Evolutionary conservation across 37 sponge, comb jelly and placozoan genomes (phyloP).

Genomic region (Lycopodina hypogea): DNA sequence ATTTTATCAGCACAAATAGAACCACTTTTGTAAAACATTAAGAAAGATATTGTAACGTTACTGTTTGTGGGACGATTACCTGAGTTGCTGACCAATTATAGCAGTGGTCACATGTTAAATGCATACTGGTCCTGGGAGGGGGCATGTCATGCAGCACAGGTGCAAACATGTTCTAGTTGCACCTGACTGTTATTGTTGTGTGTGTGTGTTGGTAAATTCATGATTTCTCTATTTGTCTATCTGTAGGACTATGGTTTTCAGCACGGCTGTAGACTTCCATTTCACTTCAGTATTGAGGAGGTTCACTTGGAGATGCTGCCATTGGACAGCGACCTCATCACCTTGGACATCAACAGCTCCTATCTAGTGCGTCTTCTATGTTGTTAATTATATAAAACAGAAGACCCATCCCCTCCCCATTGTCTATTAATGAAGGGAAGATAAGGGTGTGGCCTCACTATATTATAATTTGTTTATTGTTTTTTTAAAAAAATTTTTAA

Average conservation of each 20-base stretch:
- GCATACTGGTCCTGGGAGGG: no score
- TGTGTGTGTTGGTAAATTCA: neutral
- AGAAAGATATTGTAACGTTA: no score
- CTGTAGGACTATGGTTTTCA: constrained; percentile 19
- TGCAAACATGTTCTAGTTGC: no score
- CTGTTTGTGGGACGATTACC: no score
- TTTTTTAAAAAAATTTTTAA: no score
- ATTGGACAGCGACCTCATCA: constrained; percentile 84
- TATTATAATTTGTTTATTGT: neutral
- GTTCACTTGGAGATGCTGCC: constrained; percentile 81
- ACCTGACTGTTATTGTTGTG: neutral
- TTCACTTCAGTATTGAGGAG: constrained; percentile 56
- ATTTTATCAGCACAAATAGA: no score
- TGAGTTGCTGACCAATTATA: no score
- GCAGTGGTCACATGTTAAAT: no score
- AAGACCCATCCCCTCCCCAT: neutral
- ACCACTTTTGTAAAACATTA: no score
- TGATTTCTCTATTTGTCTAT: neutral
- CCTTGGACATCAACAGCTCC: constrained; percentile 65
- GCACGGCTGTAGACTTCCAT: neutral
- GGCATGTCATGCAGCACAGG: no score
- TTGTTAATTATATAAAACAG: neutral
- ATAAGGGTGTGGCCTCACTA: neutral
- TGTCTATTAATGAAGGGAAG: neutral
- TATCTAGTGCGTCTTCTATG: constrained; percentile 55